Base-by-base conservation (phyloP, 2,888 invertebrate genomes). In the Aleiodes testaceus region DNA sequence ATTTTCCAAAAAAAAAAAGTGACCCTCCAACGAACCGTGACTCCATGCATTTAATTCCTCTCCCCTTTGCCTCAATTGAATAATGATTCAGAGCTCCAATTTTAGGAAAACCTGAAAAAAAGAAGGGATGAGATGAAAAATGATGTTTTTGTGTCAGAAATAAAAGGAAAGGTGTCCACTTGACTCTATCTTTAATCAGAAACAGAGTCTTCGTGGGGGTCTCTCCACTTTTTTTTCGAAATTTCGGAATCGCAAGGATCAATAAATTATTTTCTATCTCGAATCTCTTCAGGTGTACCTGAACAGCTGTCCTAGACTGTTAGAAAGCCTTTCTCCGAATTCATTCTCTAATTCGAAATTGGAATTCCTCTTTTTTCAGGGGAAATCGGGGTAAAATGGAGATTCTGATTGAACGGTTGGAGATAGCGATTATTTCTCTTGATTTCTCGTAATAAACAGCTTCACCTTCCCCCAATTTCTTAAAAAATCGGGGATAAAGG, bases 111-210 rank as follows among this genome's bases (percentile, higher is more conserved):
- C n/a, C n/a, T n/a, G 26, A 42, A 59, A 30, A 59, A 59, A 59
- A 59, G 12, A 16, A 16, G 2, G 4, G 22, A 20, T 12, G n/a
- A n/a, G 26, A 47, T 12, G 47, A n/a, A 20, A 64, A 61, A 36
- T 44, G 22, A 42, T 12, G 53, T 18, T 18, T 42, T 18, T 18
- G 64, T 64, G 49, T 64, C 64, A 64, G 26, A 14, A 5, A 67
- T 66, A 69, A 45, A 50, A 70, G 64, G 65, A 72, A 70, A 73
- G 75, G 69, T 65, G 74, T 70, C 61, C 69, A 67, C 26, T 68
- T 66, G 47, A 61, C 22, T 70, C 70, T 83, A 83, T 83, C 83
- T 83, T 11, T 5, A 81, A 83, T 83, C 77, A 59, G 66, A 75
- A 72, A 81, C 72, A 73, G 79, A 72, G 81, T 82, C 79, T 81